Evolutionary conservation across 1,140 invertebrate genomes (phyloP).

Genomic region (Phymorhynchus buccinoides): DNA sequence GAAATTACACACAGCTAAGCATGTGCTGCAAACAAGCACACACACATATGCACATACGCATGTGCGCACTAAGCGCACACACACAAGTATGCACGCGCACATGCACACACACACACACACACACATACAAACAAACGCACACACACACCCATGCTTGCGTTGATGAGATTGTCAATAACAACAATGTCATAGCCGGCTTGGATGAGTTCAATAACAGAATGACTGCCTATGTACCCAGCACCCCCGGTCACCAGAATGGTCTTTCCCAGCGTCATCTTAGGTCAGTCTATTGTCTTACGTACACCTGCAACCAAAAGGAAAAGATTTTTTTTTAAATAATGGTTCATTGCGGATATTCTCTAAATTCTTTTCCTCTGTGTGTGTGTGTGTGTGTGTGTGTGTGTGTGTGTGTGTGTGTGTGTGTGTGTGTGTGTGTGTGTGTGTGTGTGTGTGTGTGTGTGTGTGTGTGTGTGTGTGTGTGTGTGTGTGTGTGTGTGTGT

Average conservation of each 20-base stretch:
- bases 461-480: background rate
- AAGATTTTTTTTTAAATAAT: no score
- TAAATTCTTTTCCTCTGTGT: no score
- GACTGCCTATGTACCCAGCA: constrained; percentile 97
- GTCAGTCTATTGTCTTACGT: background rate
- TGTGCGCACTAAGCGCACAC: no score
- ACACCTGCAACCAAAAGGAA: background rate
- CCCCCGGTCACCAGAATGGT: constrained; percentile 91
- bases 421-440: no score
- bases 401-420: no score
- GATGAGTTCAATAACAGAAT: constrained; percentile 91
- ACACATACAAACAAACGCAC: background rate
- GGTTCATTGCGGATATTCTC: no score
- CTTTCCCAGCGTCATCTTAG: constrained; percentile 39
- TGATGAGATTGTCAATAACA: constrained; percentile 78
- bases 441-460: no score
- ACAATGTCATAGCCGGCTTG: constrained; percentile 84
- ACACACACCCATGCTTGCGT: constrained; percentile 73
- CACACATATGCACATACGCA: no score
- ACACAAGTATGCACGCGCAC: background rate
- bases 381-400: no score
- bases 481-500: background rate
- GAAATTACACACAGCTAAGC: no score
- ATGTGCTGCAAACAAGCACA: no score
- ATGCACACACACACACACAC: background rate